Percentiles rank a stretch among this genome's conserved stretches.
These are phyloP conservation scores for Ahaetulla prasina DNA, from an alignment of 2,113 vertebrate genomes.

Conservation along the genomic window DNA sequence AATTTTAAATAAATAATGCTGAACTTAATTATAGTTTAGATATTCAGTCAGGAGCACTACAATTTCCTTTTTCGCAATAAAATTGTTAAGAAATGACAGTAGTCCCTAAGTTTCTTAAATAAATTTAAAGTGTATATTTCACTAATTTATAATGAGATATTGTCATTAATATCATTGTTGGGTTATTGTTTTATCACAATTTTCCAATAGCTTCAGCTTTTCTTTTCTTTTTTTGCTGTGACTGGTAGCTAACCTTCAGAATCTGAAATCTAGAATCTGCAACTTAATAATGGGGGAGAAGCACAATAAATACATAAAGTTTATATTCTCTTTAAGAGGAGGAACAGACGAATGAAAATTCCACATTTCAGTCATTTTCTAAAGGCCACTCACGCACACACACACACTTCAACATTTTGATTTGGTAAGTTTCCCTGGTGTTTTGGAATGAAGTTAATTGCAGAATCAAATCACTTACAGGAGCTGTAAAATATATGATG, in stretches of 20 bases:
- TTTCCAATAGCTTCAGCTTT: background rate
- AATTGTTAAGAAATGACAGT: background rate
- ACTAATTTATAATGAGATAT: background rate
- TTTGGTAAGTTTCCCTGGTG: background rate
- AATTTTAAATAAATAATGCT: background rate
- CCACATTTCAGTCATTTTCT: background rate
- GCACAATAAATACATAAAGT: background rate
- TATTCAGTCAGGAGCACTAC: background rate
- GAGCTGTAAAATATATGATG: background rate
- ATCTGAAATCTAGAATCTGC: background rate
- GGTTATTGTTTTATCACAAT: background rate
- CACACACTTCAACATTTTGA: background rate
- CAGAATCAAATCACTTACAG: background rate
- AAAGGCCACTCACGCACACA: background rate
- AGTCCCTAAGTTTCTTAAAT: background rate
- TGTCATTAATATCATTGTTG: background rate
- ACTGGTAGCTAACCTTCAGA: background rate
- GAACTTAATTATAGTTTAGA: background rate
- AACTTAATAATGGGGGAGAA: background rate
- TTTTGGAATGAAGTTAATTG: background rate
- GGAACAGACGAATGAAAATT: background rate
- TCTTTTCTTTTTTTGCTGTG: background rate
- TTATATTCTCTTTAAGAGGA: background rate
- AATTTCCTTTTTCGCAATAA: background rate
- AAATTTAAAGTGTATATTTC: background rate